Percentiles rank a stretch among this genome's conserved stretches.
Evolutionary conservation across 1,140 invertebrate species (phyloP).

Genomic region (Drosophila equinoxialis): DNA sequence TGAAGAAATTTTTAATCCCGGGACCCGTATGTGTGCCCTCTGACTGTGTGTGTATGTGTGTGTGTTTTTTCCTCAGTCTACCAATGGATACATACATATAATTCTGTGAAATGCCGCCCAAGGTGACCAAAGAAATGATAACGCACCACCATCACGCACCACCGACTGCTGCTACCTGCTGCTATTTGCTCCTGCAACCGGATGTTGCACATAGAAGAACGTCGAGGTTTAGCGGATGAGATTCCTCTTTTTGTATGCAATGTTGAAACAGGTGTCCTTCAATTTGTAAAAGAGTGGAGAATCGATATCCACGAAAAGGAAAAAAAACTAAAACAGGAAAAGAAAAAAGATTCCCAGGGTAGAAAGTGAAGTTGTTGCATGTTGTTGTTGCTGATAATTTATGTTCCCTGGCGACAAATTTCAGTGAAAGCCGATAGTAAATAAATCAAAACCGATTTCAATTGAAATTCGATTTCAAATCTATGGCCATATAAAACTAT

Average conservation of each 20-base stretch:
- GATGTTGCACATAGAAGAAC: conserved; percentile 58
- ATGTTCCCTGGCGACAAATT: no score
- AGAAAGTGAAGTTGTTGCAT: conserved; percentile 29
- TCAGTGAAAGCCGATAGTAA: no score
- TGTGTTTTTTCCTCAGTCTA: conserved; percentile 11
- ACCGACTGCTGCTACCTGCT: conserved; percentile 49
- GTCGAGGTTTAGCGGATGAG: conserved; percentile 51
- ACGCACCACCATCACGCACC: conserved; percentile 50
- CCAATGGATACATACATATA: conserved; percentile 56
- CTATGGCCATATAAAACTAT: no score
- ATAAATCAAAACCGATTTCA: no score
- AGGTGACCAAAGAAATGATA: conserved; percentile 74
- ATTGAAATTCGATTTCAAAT: no score
- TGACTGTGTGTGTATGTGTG: conserved; percentile 37
- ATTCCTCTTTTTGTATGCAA: conserved; percentile 51
- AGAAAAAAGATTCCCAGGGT: conserved; percentile 12
- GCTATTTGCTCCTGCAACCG: conserved; percentile 53
- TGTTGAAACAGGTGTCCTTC: conserved; percentile 75
- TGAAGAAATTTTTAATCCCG: conserved; percentile 75
- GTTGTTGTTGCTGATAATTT: neutral
- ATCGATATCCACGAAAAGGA: neutral
- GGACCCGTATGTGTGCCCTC: conserved; percentile 51
- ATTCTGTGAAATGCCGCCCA: conserved; percentile 73
- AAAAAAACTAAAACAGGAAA: no score
- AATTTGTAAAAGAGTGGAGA: conserved; percentile 17